phyloP scores from a whole-genome alignment of 2,797 vertebrate species.

The Acrossocheilus wenchowensis region DNA sequence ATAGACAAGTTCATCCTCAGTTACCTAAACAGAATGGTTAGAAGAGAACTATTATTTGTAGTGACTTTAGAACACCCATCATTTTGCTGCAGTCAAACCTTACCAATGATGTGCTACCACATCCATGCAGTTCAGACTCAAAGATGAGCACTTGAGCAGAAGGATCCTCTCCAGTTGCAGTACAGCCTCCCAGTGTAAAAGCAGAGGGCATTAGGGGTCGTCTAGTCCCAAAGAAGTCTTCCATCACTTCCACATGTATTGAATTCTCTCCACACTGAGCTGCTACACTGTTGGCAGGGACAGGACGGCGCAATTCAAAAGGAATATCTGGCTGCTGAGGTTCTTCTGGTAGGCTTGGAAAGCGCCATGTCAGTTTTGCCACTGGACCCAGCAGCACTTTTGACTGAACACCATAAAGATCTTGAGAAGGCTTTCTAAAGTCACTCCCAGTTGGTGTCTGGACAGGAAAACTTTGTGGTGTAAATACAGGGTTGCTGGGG shows the following conservation, averaged over 20 bases:
- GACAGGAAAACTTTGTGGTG: background rate
- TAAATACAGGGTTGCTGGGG: background rate
- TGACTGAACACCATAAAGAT: background rate
- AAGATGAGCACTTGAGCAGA: conserved; percentile 59
- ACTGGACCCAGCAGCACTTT: conserved; percentile 28
- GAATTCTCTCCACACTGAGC: conserved; percentile 64
- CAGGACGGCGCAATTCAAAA: conserved; percentile 10
- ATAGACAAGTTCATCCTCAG: no score
- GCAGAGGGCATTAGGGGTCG: conserved; percentile 64
- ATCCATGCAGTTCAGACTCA: conserved; percentile 61
- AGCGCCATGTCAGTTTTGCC: conserved; percentile 8
- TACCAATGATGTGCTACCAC: conserved; percentile 62
- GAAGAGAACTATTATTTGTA: no score
- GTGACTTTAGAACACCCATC: no score
- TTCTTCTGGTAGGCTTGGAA: background rate
- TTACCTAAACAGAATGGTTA: no score
- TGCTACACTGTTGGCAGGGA: conserved; percentile 58
- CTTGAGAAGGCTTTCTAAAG: background rate
- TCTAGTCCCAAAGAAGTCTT: conserved; percentile 71
- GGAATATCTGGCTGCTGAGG: background rate
- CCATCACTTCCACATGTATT: conserved; percentile 67
- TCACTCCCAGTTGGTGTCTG: background rate
- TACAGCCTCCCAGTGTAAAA: conserved; percentile 72
- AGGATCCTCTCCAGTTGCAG: background rate
- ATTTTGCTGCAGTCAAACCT: no score